Base-by-base conservation (phyloP, 2,113 vertebrate species). In the Cebus imitator region DNA sequence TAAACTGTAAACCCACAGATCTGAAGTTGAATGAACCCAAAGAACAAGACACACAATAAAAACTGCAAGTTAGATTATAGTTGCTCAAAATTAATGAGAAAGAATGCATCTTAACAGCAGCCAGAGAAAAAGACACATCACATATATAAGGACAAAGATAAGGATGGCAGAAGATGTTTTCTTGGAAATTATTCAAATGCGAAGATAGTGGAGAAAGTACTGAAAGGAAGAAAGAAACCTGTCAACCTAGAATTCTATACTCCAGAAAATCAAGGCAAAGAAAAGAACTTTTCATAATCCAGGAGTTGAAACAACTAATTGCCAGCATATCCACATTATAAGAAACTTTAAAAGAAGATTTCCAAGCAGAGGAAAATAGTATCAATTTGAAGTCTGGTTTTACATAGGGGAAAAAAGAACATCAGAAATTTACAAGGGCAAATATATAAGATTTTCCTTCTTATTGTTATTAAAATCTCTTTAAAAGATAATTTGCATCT, bases 261-360 rank as follows among this genome's bases (percentile, higher is more conserved):
- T 40, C 8, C 85, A 89, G 10, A 81, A 68, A 72, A 72, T 82
- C 23, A 35, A 90, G 58, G 16, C 17, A 83, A 72, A 81, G 55
- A 90, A 90, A 61, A 90, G 72, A 92, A 8, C 21, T 92, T 94
- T 96, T 82, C 20, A 83, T 64, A 92, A 76, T 89, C 35, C 23
- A 45, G 23, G 25, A 48, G 66, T 40, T 76, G n/a, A 82, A 91
- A 82, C 6, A 93, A 72, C n/a, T 90, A 25, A 90, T 73, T 64
- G 61, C 12, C n/a, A 40, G 12, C 4, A 48, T 37, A 55, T 3
- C 9, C 32, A 88, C 16, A 55, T 66, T 66, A 55, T 1, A 90
- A 52, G 21, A 70, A 86, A 78, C 64, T 94, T 92, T 89, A 68
- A 94, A 80, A 84, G 57, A 70, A 57, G 12, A 45, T 82, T 45